A percentile compares a stretch with the other conserved stretches of the same genome.
These are phyloP conservation scores for Lithophane ornitopus DNA, from an alignment of 2,888 invertebrate species.

Conservation along the genomic window DNA sequence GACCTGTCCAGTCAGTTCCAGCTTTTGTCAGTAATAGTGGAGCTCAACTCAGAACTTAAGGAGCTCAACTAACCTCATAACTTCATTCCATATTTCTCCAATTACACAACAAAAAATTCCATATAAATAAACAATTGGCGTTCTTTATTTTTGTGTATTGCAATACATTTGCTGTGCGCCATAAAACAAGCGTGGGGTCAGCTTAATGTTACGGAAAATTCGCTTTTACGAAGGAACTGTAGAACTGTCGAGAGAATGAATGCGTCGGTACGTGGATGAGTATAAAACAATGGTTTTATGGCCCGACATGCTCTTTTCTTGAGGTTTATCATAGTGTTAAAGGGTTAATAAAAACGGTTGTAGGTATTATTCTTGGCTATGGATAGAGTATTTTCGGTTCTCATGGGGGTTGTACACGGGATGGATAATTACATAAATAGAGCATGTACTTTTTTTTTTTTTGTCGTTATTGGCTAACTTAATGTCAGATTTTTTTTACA, in stretches of 20 bases:
- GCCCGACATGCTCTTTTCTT: conserved; percentile 41
- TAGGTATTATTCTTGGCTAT: not conserved
- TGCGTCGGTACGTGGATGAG: conserved; percentile 54
- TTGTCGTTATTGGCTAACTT: too few species aligned
- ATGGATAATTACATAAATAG: too few species aligned
- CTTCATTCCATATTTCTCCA: conserved; percentile 1
- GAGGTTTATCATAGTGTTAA: conserved; percentile 1
- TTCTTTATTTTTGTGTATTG: conserved; percentile 62
- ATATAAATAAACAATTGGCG: conserved; percentile 50
- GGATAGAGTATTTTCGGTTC: not conserved
- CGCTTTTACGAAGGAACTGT: conserved; percentile 56
- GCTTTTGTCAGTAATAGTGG: too few species aligned
- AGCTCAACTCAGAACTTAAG: too few species aligned
- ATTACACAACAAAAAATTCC: conserved; percentile 24
- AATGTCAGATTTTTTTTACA: too few species aligned
- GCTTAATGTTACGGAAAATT: conserved; percentile 71
- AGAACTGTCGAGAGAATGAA: conserved; percentile 57
- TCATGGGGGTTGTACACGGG: not conserved
- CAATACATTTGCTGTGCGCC: conserved; percentile 61
- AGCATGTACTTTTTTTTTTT: too few species aligned
- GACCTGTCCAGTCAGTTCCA: too few species aligned
- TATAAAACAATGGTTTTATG: conserved; percentile 63
- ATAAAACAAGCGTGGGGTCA: conserved; percentile 67
- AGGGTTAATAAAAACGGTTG: not conserved
- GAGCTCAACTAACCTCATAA: not conserved